A percentile compares a stretch with the other conserved stretches of the same genome.
phyloP scores from a whole-genome alignment of 1,140 invertebrate species.

The Zaprionus taronus region DNA sequence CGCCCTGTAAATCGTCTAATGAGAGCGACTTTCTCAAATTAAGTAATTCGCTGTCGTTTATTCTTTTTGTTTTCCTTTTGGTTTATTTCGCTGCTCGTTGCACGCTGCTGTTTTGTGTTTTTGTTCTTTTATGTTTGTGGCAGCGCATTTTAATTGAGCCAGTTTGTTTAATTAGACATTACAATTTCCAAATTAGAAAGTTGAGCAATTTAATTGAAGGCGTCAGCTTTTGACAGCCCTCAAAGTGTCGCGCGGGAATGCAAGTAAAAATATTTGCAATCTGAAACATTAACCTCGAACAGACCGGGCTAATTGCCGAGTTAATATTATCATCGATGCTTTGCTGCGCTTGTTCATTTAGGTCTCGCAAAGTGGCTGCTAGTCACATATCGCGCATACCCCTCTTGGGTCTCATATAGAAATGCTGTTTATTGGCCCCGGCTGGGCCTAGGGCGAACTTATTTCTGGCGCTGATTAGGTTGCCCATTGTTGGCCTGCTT shows the following conservation, averaged over 20 bases:
- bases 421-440: slow-evolving; percentile 28
- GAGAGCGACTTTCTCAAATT: slow-evolving; percentile 64
- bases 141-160: slow-evolving; percentile 55
- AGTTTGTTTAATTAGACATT: slow-evolving; percentile 67
- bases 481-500: slow-evolving; percentile 15
- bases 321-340: background rate
- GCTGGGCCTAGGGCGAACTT: slow-evolving; percentile 1
- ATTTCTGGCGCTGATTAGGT: slow-evolving; percentile 38
- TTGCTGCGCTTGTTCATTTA: background rate
- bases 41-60: slow-evolving; percentile 57
- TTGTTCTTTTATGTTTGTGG: slow-evolving; percentile 9
- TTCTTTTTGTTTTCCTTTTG: slow-evolving; percentile 13
- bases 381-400: slow-evolving; percentile 25
- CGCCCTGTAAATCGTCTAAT: slow-evolving; percentile 66
- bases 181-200: slow-evolving; percentile 61
- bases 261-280: slow-evolving; percentile 5
- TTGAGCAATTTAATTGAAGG: slow-evolving; percentile 51
- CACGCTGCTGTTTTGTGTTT: background rate
- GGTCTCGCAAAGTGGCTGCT: background rate
- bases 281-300: background rate
- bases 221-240: slow-evolving; percentile 11
- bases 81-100: slow-evolving; percentile 11
- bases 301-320: slow-evolving; percentile 1
- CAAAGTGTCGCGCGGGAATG: slow-evolving; percentile 7
- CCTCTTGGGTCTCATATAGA: slow-evolving; percentile 29